Evolutionary conservation across 2,888 invertebrate genomes (phyloP), one percentile per base, ranked within the genome.

Genomic region (Agriotes lineatus): DNA sequence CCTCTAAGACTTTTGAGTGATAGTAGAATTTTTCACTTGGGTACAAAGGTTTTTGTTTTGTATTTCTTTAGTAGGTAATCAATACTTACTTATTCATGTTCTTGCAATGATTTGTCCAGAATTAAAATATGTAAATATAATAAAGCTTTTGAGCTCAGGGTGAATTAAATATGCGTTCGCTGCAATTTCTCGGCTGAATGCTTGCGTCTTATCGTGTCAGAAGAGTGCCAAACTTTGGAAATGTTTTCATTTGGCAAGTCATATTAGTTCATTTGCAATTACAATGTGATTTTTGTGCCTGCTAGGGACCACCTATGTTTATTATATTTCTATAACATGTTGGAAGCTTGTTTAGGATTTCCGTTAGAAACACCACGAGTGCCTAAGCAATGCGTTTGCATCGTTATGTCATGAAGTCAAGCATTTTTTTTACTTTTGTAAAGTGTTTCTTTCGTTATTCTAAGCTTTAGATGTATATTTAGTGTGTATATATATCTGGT

Each of bases 341-440:
- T 50, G 30, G 14, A 50, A 14, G n/a, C 33, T 61, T 61, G 45
- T 60, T 62, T 56, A 54, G 19, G 19, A 54, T 57, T 44, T 35
- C 30, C 30, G 18, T 64, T 68, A 22, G 16, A 45, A 42, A 44
- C 59, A 33, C 69, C 69, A 65, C 30, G 60, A 69, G 69, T 69
- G 69, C 69, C 69, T 69, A 48, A 64, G 54, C 58, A 69, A 64
- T 18, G 48, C 19, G 25, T 64, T 64, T 62, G 19, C 50, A 48
- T 64, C 42, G 18, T 25, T 20, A 56, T 16, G 37, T 18, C n/a
- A 48, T 33, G 14, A 56, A n/a, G 7, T 19, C 14, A 37, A 33
- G 56, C 56, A 56, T 22, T 56, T 56, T 56, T 25, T 39, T 56
- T 56, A 56, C 56, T 56, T 58, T 58, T 58, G 42, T 44, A 58